Conservation (phyloP, 1,140 invertebrate genomes). For the Drosophila varians region DNA sequence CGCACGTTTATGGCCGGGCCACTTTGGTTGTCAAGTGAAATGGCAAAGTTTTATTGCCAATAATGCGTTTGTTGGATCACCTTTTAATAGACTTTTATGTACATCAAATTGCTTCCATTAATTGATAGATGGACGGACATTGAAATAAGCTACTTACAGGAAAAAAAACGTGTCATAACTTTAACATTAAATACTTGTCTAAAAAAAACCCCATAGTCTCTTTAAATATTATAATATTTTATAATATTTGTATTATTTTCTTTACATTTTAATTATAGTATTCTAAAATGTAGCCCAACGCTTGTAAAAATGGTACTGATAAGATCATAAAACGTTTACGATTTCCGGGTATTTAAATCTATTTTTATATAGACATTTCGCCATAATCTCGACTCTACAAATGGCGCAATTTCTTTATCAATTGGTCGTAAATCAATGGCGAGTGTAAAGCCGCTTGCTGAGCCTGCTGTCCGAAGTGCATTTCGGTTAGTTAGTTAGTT, state of each 20-base stretch:
- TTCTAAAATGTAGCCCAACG: not conserved
- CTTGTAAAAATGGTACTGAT: too few species aligned
- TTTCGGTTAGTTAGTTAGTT: not conserved
- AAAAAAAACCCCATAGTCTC: too few species aligned
- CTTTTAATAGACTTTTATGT: slow-evolving; percentile 45
- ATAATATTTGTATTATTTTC: too few species aligned
- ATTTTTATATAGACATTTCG: slow-evolving; percentile 1
- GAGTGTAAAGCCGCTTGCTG: slow-evolving; percentile 2
- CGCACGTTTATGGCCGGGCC: slow-evolving; percentile 41
- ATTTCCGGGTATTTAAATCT: slow-evolving; percentile 13
- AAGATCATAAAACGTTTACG: not conserved
- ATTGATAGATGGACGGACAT: slow-evolving; percentile 18
- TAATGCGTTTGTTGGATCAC: slow-evolving; percentile 45
- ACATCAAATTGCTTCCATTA: slow-evolving; percentile 35
- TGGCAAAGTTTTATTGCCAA: slow-evolving; percentile 60
- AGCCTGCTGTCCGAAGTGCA: slow-evolving; percentile 25
- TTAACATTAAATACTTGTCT: too few species aligned
- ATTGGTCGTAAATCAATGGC: slow-evolving; percentile 31
- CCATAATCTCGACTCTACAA: slow-evolving; percentile 23
- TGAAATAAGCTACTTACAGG: not conserved
- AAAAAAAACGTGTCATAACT: too few species aligned
- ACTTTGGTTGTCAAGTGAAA: slow-evolving; percentile 37
- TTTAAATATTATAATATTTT: too few species aligned
- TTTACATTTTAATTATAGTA: too few species aligned
- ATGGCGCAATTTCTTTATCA: slow-evolving; percentile 37